Conservation (phyloP, 2,113 vertebrate genomes). For the Aepyceros melampus region DNA sequence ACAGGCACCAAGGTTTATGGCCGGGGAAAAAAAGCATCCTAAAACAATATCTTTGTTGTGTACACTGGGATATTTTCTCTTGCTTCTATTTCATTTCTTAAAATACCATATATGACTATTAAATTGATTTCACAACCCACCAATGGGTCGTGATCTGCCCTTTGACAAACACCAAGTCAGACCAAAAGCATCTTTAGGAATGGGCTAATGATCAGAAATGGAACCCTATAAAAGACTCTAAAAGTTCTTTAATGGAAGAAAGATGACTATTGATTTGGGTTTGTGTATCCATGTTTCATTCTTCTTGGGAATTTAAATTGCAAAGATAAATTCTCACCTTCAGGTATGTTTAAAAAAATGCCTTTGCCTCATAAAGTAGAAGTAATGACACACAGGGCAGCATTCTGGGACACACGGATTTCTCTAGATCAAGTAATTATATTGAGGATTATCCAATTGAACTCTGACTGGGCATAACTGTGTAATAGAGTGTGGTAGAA, state of each 20-base stretch:
- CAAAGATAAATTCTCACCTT: conserved; percentile 64
- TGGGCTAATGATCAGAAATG: conserved; percentile 58
- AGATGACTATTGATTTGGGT: conserved; percentile 70
- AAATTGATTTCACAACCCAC: conserved; percentile 29
- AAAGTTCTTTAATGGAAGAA: conserved; percentile 67
- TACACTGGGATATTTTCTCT: background rate
- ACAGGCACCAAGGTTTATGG: background rate
- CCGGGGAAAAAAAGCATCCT: background rate
- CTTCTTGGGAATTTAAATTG: conserved; percentile 70
- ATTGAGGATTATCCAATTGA: background rate
- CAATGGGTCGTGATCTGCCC: conserved; percentile 14
- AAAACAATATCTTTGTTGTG: background rate
- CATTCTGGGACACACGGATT: background rate
- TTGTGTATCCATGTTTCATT: conserved; percentile 57
- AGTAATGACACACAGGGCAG: background rate
- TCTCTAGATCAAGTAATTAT: conserved; percentile 17
- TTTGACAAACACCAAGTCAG: conserved; percentile 43
- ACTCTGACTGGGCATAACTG: background rate
- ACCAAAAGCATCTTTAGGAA: conserved; percentile 55
- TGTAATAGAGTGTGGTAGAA: background rate
- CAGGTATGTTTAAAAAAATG: conserved; percentile 31
- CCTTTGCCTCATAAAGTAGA: conserved; percentile 29
- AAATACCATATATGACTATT: conserved; percentile 38
- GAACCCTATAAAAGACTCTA: conserved; percentile 60
- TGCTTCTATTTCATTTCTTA: background rate